A percentile compares a stretch with the other conserved stretches of the same genome.
These are phyloP conservation scores for Chrysopilus asiliformis DNA, from an alignment of 2,888 invertebrate genomes.

Conservation along the genomic window DNA sequence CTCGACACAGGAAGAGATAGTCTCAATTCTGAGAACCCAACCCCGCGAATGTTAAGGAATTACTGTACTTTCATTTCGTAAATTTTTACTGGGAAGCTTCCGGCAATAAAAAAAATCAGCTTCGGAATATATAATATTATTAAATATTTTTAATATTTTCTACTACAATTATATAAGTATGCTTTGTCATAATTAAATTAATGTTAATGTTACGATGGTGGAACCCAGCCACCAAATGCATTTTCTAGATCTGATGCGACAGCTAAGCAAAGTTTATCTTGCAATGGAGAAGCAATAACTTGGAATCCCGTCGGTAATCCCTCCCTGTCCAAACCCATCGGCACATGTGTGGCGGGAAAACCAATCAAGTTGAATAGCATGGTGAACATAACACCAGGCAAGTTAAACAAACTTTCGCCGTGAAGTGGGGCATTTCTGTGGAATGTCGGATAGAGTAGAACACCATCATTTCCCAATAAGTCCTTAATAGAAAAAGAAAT, in stretches of 20 bases:
- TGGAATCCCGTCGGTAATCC: constrained; percentile 66
- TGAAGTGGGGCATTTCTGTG: constrained; percentile 50
- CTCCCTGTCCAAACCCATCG: constrained; percentile 46
- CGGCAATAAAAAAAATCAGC: no score
- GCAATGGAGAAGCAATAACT: constrained; percentile 57
- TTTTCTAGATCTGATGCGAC: constrained; percentile 65
- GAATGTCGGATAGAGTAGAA: constrained; percentile 60
- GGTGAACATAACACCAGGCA: constrained; percentile 47
- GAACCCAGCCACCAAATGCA: constrained; percentile 71
- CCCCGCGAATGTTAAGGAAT: no score
- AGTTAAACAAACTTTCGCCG: constrained; percentile 44
- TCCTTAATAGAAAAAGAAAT: constrained; percentile 28
- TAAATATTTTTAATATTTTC: no score
- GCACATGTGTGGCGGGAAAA: constrained; percentile 62
- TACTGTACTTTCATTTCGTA: no score
- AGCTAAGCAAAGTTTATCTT: constrained; percentile 67
- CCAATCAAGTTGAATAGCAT: constrained; percentile 58
- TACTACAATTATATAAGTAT: neutral
- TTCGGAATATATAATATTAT: no score
- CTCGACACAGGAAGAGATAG: no score
- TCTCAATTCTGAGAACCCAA: no score
- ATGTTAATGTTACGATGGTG: constrained; percentile 31
- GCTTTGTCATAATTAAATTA: no score
- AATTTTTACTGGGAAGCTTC: no score
- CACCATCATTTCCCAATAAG: constrained; percentile 53